Evolutionary conservation across 1,140 invertebrate genomes (phyloP).

Genomic region (Cherax destructor): DNA sequence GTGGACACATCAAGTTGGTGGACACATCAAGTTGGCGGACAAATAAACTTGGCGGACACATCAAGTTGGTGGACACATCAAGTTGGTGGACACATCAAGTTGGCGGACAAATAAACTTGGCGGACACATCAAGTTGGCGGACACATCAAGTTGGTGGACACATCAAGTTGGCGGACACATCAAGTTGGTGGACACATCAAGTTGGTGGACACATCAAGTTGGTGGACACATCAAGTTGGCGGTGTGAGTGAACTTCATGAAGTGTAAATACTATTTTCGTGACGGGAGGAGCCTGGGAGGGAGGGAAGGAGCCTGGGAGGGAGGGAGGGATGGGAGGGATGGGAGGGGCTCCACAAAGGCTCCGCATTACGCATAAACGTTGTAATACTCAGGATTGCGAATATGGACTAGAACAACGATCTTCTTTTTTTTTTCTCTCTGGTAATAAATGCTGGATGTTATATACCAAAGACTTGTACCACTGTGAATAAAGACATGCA

Average conservation of each 20-base stretch:
- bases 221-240: neutral
- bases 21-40: neutral
- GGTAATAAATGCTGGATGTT: conserved; percentile 33
- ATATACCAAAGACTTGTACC: conserved; percentile 34
- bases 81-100: neutral
- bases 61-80: neutral
- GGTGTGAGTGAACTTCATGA: neutral
- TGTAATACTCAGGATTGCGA: conserved; percentile 39
- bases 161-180: neutral
- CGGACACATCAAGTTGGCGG: neutral
- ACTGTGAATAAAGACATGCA: conserved; percentile 32
- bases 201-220: neutral
- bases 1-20: no score
- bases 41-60: no score
- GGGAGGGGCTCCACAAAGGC: neutral
- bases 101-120: no score
- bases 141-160: no score
- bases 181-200: neutral
- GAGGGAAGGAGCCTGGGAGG: neutral
- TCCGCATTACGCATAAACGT: conserved; percentile 31
- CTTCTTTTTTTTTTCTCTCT: conserved; percentile 6
- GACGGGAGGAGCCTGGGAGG: neutral
- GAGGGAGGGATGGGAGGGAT: neutral
- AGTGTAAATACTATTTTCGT: neutral
- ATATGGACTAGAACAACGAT: conserved; percentile 33